Evolutionary conservation across 2,797 vertebrate species (phyloP), one percentile per base, ranked within the genome.

Genomic region (Myioborus melanocephalus): DNA sequence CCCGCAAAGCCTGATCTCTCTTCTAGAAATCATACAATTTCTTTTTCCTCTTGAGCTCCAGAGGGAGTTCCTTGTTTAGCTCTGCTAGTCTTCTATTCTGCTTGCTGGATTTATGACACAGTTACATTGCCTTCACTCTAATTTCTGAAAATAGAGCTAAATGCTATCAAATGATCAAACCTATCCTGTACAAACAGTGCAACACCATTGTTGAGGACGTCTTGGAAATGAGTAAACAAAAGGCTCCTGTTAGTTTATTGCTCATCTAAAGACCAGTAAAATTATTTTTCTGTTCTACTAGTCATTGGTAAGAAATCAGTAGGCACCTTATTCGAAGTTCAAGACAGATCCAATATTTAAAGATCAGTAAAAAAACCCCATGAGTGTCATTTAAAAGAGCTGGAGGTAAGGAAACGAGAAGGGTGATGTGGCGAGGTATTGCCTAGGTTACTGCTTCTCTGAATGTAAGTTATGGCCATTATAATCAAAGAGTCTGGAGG

Each of bases 181-280:
- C 17, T 35, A 18, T 30, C 6, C 47, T 1, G 1, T 34, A 63
- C 5, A 34, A 27, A 55, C 0, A 0, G 26, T 41, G 43, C 12
- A 35, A 35, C 14, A 49, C 3, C 18, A 3, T 27, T 78, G 49
- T 20, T 63, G 30, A 78, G 35, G 21, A 27, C 14, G 32, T 43
- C 57, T 35, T 49, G 14, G 43, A 70, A 78, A 56, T 56, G 14
- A 63, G 43, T 63, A 32, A 56, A 11, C 30, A 41, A 63, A 85
- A 63, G 43, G 22, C 22, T 35, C 12, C 43, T 56, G 9, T 32
- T 43, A 34, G 34, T 47, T 86, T 63, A 35, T 11, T 49, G 10
- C 32, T 70, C 43, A 43, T 10, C 14, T 70, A 47, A 55, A 63
- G 30, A 55, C 6, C 34, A 32, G 14, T 30, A 56, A 78, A 55